Evolutionary conservation across 2,888 invertebrate genomes (phyloP).

Genomic region (Agrilus mali): DNA sequence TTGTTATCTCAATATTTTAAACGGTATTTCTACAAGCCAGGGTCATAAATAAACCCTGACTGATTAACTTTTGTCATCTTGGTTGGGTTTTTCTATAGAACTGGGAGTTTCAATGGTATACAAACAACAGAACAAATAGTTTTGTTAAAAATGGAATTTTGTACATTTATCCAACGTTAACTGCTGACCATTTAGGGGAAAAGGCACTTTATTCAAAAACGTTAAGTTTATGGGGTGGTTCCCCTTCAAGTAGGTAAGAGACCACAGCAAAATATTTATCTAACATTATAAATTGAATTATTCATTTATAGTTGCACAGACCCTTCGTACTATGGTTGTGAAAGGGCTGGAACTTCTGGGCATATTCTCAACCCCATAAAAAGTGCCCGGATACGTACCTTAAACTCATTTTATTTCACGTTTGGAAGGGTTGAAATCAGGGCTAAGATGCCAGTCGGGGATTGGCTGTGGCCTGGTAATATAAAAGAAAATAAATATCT

Average conservation of each 20-base stretch:
- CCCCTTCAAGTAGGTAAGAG: conserved; percentile 45
- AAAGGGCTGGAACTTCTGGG: conserved; percentile 37
- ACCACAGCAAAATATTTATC: background rate
- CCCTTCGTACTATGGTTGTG: conserved; percentile 45
- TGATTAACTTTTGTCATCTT: no score
- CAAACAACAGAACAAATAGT: conserved; percentile 54
- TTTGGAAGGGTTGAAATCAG: conserved; percentile 52
- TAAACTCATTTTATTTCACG: conserved; percentile 49
- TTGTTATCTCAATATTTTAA: no score
- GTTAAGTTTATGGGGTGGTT: conserved; percentile 45
- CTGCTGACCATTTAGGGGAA: conserved; percentile 41
- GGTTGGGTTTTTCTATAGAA: conserved; percentile 38
- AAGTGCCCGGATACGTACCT: conserved; percentile 51
- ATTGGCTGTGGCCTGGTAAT: conserved; percentile 53
- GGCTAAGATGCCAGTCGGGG: conserved; percentile 57
- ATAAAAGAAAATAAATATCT: background rate
- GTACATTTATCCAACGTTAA: conserved; percentile 48
- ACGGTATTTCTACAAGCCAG: no score
- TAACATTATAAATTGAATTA: conserved; percentile 12
- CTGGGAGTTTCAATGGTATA: conserved; percentile 60
- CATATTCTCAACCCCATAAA: conserved; percentile 51
- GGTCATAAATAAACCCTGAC: no score
- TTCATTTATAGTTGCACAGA: conserved; percentile 39
- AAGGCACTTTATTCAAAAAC: conserved; percentile 39
- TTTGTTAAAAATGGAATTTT: conserved; percentile 44